Base-by-base conservation (phyloP, 2,797 vertebrate genomes). In the Muscicapa comitata region DNA sequence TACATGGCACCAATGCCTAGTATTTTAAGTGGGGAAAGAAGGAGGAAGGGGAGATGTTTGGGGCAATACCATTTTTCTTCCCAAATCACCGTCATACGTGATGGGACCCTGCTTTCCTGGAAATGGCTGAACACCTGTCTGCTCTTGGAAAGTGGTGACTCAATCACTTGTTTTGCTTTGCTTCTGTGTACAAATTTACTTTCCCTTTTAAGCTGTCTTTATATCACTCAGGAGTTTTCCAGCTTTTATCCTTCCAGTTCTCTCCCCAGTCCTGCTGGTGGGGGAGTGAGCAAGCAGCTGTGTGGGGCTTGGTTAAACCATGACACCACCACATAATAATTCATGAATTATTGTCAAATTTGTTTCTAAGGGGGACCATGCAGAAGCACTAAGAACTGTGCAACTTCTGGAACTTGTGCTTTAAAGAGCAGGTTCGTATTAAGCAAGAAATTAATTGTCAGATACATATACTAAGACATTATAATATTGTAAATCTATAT, bases 251-350 rank as follows among this genome's bases (percentile, higher is more conserved):
- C 16, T 59, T 61, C 13, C 24, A 20, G 11, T 29, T 68, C 19
- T 76, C 24, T 53, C 7, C 29, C 7, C 11, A 29, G 2, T 38
- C n/a, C 24, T 45, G 19, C 16, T 53, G 33, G 29, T 53, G 19
- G 4, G 13, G 7, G 28, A 68, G 13, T 24, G 38, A 59, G 10
- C 0, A 0, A 67, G n/a, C 23, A n/a, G n/a, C 12, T 13, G 10
- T 1, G 2, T 50, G 37, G n/a, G 13, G 26, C 17, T 43, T 58
- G 50, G 17, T 51, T 51, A 29, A 51, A 29, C 6, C 28, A 51
- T 5, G 28, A 29, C 50, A 51, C 28, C 50, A 51, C 26, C 28
- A 11, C 20, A 42, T n/a, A 66, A 40, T 57, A 51, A 65, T 54
- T 53, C 0, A 3, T 33, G 11, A 57, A 75, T 40, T 75, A 15